Conservation (phyloP, 2,888 invertebrate species). For the Volucella bombylans region DNA sequence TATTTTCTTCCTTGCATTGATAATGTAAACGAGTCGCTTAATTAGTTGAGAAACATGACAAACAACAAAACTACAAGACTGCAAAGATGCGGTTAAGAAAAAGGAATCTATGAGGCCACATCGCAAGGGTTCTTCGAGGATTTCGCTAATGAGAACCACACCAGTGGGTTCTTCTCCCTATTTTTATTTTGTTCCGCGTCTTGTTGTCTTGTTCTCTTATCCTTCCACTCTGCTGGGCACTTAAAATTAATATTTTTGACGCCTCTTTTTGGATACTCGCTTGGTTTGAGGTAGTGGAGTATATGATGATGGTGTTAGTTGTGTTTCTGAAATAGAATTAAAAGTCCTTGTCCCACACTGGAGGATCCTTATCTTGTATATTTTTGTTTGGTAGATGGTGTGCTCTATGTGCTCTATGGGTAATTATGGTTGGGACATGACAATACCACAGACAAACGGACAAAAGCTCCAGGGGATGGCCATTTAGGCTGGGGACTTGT, state of each 20-base stretch:
- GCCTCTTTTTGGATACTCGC: conserved; percentile 34
- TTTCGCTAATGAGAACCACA: conserved; percentile 60
- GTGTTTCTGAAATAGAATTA: conserved; percentile 51
- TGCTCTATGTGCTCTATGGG: conserved; percentile 38
- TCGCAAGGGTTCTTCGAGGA: conserved; percentile 50
- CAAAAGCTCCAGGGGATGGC: conserved; percentile 35
- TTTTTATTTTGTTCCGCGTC: too few relatives aligned
- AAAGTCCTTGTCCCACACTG: conserved; percentile 12
- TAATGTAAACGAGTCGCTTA: conserved; percentile 46
- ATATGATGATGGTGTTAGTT: background rate
- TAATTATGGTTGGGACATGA: conserved; percentile 54
- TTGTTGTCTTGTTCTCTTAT: conserved; percentile 4
- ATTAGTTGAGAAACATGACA: conserved; percentile 57
- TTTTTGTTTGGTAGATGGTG: background rate
- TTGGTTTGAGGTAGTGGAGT: background rate
- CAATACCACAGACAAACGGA: conserved; percentile 17
- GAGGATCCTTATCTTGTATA: background rate
- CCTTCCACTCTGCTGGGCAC: background rate
- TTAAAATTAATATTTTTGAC: conserved; percentile 70
- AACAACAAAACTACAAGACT: conserved; percentile 1
- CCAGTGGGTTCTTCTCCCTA: conserved; percentile 9
- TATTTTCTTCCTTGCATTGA: conserved; percentile 6
- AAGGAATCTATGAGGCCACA: conserved; percentile 3
- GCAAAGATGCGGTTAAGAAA: background rate
- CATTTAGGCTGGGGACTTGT: conserved; percentile 42